These are phyloP conservation scores for Penaeus japonicus DNA, from an alignment of 1,140 invertebrate genomes.

Conservation along the genomic window DNA sequence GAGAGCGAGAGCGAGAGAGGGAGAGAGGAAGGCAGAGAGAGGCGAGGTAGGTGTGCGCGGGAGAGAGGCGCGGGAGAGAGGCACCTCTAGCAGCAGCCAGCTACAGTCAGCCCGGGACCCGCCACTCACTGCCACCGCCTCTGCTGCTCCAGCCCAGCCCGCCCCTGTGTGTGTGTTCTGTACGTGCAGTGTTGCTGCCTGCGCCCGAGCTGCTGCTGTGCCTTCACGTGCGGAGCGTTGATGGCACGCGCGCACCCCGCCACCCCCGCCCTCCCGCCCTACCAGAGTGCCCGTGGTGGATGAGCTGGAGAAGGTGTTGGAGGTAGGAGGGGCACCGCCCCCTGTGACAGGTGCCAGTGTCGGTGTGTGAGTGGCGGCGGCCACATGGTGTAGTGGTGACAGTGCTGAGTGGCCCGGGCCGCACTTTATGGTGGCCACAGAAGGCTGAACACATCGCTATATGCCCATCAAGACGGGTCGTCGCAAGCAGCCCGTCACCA, in stretches of 20 bases:
- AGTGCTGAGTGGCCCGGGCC: constrained; percentile 23
- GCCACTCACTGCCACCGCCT: constrained; percentile 17
- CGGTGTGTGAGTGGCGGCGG: not conserved
- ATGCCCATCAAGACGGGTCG: constrained; percentile 60
- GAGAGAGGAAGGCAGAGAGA: constrained; percentile 25
- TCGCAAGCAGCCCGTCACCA: constrained; percentile 59
- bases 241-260: constrained; percentile 11
- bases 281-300: constrained; percentile 10
- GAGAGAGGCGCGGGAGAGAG: constrained; percentile 35
- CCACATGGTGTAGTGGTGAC: constrained; percentile 39
- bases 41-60: constrained; percentile 17
- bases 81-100: constrained; percentile 4
- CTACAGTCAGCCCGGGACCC: constrained; percentile 43
- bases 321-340: not conserved
- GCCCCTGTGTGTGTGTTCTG: not conserved
- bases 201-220: not conserved
- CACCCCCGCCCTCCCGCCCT: not conserved
- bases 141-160: constrained; percentile 3
- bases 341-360: constrained; percentile 24
- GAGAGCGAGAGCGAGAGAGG: constrained; percentile 21
- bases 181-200: not conserved
- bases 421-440: constrained; percentile 30
- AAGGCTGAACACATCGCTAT: constrained; percentile 48
- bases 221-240: constrained; percentile 40
- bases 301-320: constrained; percentile 4